These are phyloP conservation scores for Lutjanus erythropterus DNA, from an alignment of 2,113 vertebrate species.

Conservation along the genomic window DNA sequence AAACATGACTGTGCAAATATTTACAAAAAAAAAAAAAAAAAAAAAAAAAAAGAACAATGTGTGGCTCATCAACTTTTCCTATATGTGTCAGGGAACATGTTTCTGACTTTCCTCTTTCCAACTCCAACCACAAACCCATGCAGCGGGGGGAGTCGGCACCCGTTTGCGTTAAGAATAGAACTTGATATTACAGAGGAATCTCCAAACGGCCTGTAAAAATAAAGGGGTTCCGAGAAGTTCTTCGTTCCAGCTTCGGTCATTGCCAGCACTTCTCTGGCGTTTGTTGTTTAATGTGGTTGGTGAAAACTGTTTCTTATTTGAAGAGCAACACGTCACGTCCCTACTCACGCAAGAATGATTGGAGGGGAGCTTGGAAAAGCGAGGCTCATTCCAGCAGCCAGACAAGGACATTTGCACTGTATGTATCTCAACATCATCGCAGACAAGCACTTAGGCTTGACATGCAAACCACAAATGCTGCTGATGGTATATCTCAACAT, in stretches of 20 bases:
- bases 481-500: slow-evolving; percentile 46
- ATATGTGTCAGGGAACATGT: slow-evolving; percentile 73
- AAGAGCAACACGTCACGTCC: slow-evolving; percentile 73
- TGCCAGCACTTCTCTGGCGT: slow-evolving; percentile 69
- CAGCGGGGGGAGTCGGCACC: slow-evolving; percentile 47
- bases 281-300: slow-evolving; percentile 81
- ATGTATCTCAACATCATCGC: slow-evolving; percentile 49
- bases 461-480: slow-evolving; percentile 50
- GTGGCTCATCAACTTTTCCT: slow-evolving; percentile 71
- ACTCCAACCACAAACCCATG: slow-evolving; percentile 63
- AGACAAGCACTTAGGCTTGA: slow-evolving; percentile 28
- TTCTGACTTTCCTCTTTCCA: slow-evolving; percentile 51
- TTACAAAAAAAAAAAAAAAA: slow-evolving; percentile 60
- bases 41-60: slow-evolving; percentile 71
- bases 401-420: slow-evolving; percentile 52
- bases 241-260: slow-evolving; percentile 51
- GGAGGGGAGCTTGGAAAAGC: slow-evolving; percentile 77
- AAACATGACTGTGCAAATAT: slow-evolving; percentile 71
- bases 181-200: slow-evolving; percentile 80
- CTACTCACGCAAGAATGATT: slow-evolving; percentile 73
- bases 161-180: slow-evolving; percentile 81
- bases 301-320: slow-evolving; percentile 77
- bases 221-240: slow-evolving; percentile 83
- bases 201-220: slow-evolving; percentile 81
- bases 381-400: slow-evolving; percentile 62